phyloP scores from a whole-genome alignment of 1,140 invertebrate species.

The Drosophila saltans region DNA sequence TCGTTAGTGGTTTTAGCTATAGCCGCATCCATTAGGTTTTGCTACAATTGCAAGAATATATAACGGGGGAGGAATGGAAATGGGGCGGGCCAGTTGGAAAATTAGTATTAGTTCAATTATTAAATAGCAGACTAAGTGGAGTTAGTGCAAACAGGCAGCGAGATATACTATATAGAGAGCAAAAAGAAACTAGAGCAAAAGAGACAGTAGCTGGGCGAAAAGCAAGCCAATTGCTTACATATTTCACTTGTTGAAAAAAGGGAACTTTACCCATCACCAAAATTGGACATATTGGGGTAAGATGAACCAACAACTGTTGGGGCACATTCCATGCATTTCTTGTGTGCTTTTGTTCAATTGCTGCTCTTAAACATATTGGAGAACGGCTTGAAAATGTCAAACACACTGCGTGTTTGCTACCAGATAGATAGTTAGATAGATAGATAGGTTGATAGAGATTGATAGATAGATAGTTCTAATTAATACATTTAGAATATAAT shows the following conservation, averaged over 20 bases:
- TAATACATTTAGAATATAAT: not conserved
- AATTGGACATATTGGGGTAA: not conserved
- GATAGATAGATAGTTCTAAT: slow-evolving; percentile 31
- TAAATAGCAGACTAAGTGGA: slow-evolving; percentile 44
- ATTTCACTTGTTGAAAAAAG: slow-evolving; percentile 31
- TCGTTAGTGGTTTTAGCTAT: slow-evolving; percentile 83
- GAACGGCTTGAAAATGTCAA: slow-evolving; percentile 71
- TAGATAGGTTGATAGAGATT: slow-evolving; percentile 27
- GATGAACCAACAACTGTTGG: slow-evolving; percentile 37
- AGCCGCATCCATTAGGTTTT: slow-evolving; percentile 81
- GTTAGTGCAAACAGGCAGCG: slow-evolving; percentile 31
- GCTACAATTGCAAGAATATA: slow-evolving; percentile 71
- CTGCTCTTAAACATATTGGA: slow-evolving; percentile 73
- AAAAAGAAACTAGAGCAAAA: slow-evolving; percentile 24
- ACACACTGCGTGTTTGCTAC: slow-evolving; percentile 74
- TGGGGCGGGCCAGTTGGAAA: slow-evolving; percentile 38
- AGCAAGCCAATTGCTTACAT: slow-evolving; percentile 62
- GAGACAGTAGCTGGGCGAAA: slow-evolving; percentile 44
- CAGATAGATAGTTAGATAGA: slow-evolving; percentile 35
- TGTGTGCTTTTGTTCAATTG: slow-evolving; percentile 15
- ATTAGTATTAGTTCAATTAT: slow-evolving; percentile 65
- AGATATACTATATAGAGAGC: slow-evolving; percentile 6
- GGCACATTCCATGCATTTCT: slow-evolving; percentile 56
- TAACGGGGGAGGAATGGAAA: slow-evolving; percentile 35
- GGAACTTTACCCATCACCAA: slow-evolving; percentile 43